phyloP scores from a whole-genome alignment of 2,113 vertebrate genomes.

The Columba janthina region DNA sequence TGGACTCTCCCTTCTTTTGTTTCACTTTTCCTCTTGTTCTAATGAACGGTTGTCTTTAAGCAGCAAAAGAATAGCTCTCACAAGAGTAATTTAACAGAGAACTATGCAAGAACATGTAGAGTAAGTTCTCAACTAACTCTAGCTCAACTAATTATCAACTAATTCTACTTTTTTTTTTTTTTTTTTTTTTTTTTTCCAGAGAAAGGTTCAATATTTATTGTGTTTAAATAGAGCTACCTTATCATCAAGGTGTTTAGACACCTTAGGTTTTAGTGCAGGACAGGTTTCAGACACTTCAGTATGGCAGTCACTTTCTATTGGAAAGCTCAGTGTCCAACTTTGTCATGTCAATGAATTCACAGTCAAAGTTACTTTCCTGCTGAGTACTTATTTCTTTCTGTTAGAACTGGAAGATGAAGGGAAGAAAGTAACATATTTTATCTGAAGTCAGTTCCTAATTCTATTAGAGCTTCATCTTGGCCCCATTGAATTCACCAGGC shows the following conservation, averaged over 20 bases:
- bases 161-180: neutral
- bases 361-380: neutral
- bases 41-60: neutral
- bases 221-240: neutral
- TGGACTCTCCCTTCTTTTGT: neutral
- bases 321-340: neutral
- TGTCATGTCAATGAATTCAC: neutral
- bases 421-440: neutral
- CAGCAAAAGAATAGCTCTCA: neutral
- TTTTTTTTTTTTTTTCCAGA: neutral
- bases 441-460: conserved; percentile 46
- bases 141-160: neutral
- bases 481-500: neutral
- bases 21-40: neutral
- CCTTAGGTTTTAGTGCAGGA: neutral
- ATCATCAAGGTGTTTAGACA: neutral
- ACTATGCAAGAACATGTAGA: neutral
- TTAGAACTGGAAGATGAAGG: neutral
- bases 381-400: neutral
- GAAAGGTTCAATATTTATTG: neutral
- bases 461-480: conserved; percentile 12
- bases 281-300: neutral
- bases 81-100: neutral
- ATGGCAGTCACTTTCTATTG: neutral
- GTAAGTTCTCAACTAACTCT: too few relatives aligned